Evolutionary conservation across 2,888 invertebrate species (phyloP).

Genomic region (Campopleginae sp.): DNA sequence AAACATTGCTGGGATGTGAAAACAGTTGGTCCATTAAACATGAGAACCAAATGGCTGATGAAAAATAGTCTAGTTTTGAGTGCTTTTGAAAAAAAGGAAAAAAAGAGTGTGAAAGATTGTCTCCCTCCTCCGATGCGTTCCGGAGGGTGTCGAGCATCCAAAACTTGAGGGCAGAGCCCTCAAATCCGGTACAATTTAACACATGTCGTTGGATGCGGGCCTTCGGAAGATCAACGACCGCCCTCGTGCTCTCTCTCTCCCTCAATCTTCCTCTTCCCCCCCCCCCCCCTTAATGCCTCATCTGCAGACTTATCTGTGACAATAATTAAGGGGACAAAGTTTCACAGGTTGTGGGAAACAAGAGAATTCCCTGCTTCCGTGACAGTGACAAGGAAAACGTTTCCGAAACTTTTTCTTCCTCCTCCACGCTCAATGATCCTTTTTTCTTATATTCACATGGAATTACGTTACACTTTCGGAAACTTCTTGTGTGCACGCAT

Average conservation of each 20-base stretch:
- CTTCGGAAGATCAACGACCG: conserved; percentile 65
- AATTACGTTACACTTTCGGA: neutral
- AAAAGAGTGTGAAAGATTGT: conserved; percentile 66
- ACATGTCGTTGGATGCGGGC: conserved; percentile 64
- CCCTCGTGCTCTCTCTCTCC: conserved; percentile 37
- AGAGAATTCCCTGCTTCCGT: conserved; percentile 46
- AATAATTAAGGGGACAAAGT: conserved; percentile 43
- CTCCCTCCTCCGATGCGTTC: conserved; percentile 2
- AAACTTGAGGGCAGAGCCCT: conserved; percentile 39
- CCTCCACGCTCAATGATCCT: neutral
- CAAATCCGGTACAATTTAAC: conserved; percentile 56
- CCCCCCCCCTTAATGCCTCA: neutral
- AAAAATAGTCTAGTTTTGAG: conserved; percentile 48
- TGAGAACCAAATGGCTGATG: conserved; percentile 44
- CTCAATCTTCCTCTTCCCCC: neutral
- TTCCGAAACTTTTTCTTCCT: conserved; percentile 28
- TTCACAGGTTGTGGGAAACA: conserved; percentile 75
- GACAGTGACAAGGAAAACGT: neutral
- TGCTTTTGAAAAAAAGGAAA: conserved; percentile 60
- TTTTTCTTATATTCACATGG: conserved; percentile 15
- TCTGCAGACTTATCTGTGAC: conserved; percentile 48
- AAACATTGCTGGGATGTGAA: conserved; percentile 9
- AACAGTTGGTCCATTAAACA: conserved; percentile 59
- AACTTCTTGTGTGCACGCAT: conserved; percentile 23
- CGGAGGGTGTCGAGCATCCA: conserved; percentile 56